These are phyloP conservation scores for Macrobrachium nipponense DNA, from an alignment of 1,140 invertebrate species.

Conservation along the genomic window DNA sequence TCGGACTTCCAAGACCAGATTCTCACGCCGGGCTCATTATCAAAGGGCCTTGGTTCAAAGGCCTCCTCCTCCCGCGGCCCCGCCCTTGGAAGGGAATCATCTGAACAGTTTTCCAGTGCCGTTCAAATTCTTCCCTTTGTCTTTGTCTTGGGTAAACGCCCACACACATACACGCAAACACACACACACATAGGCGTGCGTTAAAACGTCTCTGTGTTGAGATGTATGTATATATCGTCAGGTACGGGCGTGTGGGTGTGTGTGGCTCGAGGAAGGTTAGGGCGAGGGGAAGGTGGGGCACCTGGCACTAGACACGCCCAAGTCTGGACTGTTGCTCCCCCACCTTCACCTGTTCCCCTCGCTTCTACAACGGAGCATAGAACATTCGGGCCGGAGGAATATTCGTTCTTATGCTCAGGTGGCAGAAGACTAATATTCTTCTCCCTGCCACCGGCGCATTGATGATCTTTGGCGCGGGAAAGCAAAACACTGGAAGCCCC, in stretches of 20 bases:
- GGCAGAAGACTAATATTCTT: neutral
- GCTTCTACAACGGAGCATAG: conserved; percentile 3
- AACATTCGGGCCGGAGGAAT: neutral
- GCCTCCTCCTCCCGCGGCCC: too few species aligned
- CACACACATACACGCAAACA: too few species aligned
- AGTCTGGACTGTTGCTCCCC: conserved; percentile 26
- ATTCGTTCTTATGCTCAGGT: neutral
- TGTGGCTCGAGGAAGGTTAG: neutral
- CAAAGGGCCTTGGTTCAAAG: too few species aligned
- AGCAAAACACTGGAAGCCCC: neutral
- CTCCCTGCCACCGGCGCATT: neutral
- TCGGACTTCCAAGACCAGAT: too few species aligned
- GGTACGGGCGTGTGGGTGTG: neutral
- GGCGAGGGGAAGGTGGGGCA: conserved; percentile 19
- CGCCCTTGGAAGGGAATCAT: too few species aligned
- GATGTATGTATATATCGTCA: too few species aligned
- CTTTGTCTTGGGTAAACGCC: too few species aligned
- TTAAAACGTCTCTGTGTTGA: too few species aligned
- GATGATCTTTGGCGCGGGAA: conserved; percentile 10
- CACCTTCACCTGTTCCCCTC: conserved; percentile 37
- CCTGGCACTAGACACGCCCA: conserved; percentile 32
- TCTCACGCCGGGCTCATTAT: too few species aligned
- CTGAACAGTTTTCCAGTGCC: too few species aligned
- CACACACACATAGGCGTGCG: too few species aligned
- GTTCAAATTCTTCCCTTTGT: too few species aligned